phyloP scores from a whole-genome alignment of 2,797 vertebrate species.

The Erpetoichthys calabaricus region DNA sequence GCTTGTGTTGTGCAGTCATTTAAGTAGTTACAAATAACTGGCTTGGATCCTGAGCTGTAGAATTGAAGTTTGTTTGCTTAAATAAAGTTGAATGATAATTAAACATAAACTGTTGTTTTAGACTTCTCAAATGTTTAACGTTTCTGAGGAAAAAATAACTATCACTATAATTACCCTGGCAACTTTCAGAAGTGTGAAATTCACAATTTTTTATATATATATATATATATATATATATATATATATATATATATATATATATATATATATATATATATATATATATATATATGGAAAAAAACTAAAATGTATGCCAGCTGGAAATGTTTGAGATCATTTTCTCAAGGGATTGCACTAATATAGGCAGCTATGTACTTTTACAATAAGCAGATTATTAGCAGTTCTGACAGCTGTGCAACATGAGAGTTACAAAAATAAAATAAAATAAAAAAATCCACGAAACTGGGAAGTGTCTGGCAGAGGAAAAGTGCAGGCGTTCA shows the following conservation, averaged over 20 bases:
- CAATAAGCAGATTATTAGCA: slow-evolving; percentile 55
- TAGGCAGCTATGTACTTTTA: slow-evolving; percentile 67
- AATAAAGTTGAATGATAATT: slow-evolving; percentile 24
- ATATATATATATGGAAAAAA: too few species aligned
- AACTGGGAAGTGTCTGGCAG: slow-evolving; percentile 17
- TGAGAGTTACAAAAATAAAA: slow-evolving; percentile 31
- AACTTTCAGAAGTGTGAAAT: too few species aligned
- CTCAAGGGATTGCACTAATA: slow-evolving; percentile 59
- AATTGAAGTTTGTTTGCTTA: slow-evolving; percentile 30
- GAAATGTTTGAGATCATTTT: slow-evolving; percentile 45
- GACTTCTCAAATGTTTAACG: too few species aligned
- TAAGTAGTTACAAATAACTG: slow-evolving; percentile 54
- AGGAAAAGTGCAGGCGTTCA: slow-evolving; percentile 52
- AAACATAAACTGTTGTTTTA: slow-evolving; percentile 4
- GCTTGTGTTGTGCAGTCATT: slow-evolving; percentile 79
- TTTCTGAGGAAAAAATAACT: too few species aligned
- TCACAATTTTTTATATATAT: too few species aligned
- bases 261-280: too few species aligned
- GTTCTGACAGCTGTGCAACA: slow-evolving; percentile 50
- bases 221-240: too few species aligned
- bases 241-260: too few species aligned
- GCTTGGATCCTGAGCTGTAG: slow-evolving; percentile 66
- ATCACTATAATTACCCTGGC: too few species aligned
- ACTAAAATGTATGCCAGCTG: slow-evolving; percentile 40
- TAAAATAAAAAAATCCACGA: slow-evolving; percentile 27